Evolutionary conservation across 2,113 vertebrate species (phyloP), one percentile per base, ranked within the genome.

Genomic region (Myotis brandtii): DNA sequence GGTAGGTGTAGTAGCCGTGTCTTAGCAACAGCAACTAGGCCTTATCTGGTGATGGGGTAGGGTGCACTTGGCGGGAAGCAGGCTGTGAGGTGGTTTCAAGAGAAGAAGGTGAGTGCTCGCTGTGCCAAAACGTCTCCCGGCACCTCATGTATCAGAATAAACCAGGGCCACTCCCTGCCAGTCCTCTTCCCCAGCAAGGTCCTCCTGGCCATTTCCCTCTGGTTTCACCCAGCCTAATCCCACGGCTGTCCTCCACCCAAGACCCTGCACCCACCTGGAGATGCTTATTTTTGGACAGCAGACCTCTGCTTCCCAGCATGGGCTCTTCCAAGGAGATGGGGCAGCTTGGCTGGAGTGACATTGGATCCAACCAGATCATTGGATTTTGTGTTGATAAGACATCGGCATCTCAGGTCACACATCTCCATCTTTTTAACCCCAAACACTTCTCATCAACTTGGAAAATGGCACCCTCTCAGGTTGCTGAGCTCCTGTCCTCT

Each of bases 311-410:
- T 90, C n/a, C 56, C 23, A 32, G 8, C 64, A 52, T 52, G 23
- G 52, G 30, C 37, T 89, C 48, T 91, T 86, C 23, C 56, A 86
- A 85, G 80, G 62, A 80, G 18, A 82, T 89, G 25, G 30, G 37
- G 32, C 4, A 50, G 66, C 37, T 93, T 73, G 52, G 54, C 46
- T 67, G 73, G 40, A 34, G 11, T 27, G 12, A 93, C 80, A 46
- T 11, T 10, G 46, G 46, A 46, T 46, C 46, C 46, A 90, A 62
- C 82, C 16, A 84, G 34, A 64, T 59, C 11, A 56, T 40, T 37
- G 83, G 79, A 34, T 80, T 94, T 96, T 94, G 2, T 64, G 30
- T 84, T 89, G 52, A 21, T 23, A 80, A 76, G 54, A 70, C 18
- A 9, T 88, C 40, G 93, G 87, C 6, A 34, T 52, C 84, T 72